Percentiles rank a stretch among this genome's conserved stretches.
Conservation (phyloP, 2,113 vertebrate genomes). For the Naja naja region DNA sequence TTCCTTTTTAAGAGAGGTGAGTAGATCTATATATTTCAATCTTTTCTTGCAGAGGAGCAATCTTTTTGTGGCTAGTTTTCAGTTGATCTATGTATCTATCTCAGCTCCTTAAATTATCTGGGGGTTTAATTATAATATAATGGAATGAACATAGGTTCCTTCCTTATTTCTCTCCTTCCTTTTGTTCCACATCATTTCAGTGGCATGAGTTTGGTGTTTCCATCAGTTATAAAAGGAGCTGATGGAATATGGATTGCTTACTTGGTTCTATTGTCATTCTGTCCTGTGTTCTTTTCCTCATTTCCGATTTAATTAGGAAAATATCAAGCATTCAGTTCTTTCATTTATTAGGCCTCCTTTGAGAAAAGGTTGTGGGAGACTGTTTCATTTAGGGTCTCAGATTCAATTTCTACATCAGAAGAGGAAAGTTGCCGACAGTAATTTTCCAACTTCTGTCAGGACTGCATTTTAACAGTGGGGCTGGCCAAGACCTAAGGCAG, state of each 20-base stretch:
- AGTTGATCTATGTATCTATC: neutral
- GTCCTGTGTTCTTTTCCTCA: neutral
- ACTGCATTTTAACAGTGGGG: neutral
- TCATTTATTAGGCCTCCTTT: neutral
- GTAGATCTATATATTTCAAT: neutral
- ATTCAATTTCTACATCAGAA: neutral
- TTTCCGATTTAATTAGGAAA: neutral
- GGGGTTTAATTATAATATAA: neutral
- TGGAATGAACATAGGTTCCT: neutral
- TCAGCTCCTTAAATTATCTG: neutral
- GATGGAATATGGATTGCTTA: neutral
- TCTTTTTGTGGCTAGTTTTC: neutral
- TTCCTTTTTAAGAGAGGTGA: neutral
- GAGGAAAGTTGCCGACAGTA: neutral
- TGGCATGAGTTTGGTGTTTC: neutral
- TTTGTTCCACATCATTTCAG: neutral
- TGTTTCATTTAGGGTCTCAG: neutral
- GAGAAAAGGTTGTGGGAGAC: neutral
- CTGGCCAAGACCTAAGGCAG: neutral
- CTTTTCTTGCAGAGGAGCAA: neutral
- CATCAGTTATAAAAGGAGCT: neutral
- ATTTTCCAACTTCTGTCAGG: neutral
- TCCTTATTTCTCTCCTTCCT: neutral
- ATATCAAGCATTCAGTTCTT: neutral
- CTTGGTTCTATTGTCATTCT: neutral